Percentiles rank a stretch among this genome's conserved stretches.
These are phyloP conservation scores for Cyclophora punctaria DNA, from an alignment of 2,888 invertebrate genomes.

Conservation along the genomic window DNA sequence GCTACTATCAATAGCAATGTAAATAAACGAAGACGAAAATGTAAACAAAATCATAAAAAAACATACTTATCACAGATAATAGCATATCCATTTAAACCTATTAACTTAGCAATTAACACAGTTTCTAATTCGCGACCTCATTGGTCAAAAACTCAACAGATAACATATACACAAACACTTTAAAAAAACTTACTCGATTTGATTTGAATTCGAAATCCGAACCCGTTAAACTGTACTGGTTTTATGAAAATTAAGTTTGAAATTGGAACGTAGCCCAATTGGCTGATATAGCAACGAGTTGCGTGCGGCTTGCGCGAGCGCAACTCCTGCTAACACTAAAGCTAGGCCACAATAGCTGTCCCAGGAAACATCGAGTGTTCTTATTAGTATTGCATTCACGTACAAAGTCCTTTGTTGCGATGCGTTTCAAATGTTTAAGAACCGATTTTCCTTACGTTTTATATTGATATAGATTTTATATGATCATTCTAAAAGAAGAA, in stretches of 20 bases:
- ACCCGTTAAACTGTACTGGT: constrained; percentile 14
- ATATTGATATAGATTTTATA: no score
- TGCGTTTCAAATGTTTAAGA: no score
- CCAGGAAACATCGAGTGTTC: constrained; percentile 43
- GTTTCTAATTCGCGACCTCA: background rate
- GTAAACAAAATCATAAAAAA: no score
- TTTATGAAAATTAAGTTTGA: background rate
- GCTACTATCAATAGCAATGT: no score
- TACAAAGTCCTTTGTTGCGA: constrained; percentile 2
- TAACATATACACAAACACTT: constrained; percentile 11
- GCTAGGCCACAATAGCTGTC: constrained; percentile 36
- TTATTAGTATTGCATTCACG: constrained; percentile 53
- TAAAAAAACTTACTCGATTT: constrained; percentile 6
- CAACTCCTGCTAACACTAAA: constrained; percentile 51
- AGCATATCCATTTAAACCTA: background rate
- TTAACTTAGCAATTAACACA: background rate
- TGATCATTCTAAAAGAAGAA: no score
- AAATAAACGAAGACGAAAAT: no score
- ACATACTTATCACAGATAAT: no score
- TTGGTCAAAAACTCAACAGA: background rate
- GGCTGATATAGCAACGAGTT: constrained; percentile 5
- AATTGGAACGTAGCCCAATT: constrained; percentile 10
- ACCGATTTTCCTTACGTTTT: no score
- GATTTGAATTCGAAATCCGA: constrained; percentile 28
- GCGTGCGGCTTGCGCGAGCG: constrained; percentile 36